Conservation (phyloP, 2,113 vertebrate species). For the Grantiella picta region DNA sequence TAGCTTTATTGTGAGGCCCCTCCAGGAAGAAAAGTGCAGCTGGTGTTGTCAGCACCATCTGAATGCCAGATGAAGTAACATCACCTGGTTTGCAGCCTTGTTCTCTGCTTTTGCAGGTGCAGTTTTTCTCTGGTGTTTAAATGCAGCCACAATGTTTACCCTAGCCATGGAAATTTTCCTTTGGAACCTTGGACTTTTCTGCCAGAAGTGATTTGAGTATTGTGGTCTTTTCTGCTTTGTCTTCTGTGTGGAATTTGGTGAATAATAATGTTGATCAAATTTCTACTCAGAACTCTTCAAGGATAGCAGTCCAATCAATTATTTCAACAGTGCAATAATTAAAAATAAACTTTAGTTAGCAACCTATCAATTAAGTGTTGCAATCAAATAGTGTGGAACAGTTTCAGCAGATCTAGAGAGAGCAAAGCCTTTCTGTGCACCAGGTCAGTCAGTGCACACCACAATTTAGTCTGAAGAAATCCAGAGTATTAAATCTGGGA, state of each 20-base stretch:
- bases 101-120: not conserved
- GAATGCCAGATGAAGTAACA: not conserved
- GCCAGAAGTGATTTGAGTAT: not conserved
- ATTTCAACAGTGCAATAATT: not conserved
- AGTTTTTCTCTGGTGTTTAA: not conserved
- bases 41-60: not conserved
- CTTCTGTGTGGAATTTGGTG: not conserved
- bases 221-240: not conserved
- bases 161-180: not conserved
- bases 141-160: not conserved
- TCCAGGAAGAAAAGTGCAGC: not conserved
- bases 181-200: not conserved
- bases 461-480: conserved; percentile 23
- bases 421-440: not conserved
- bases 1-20: not conserved
- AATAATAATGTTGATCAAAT: not conserved
- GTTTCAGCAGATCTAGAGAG: not conserved
- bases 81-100: not conserved
- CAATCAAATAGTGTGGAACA: not conserved
- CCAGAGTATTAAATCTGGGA: conserved; percentile 9
- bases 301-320: not conserved
- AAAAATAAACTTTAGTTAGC: not conserved
- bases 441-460: not conserved
- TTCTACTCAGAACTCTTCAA: not conserved
- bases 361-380: not conserved